Percentiles rank a stretch among this genome's conserved stretches.
phyloP scores from a whole-genome alignment of 2,113 vertebrate species.

The Penelope pileata region DNA sequence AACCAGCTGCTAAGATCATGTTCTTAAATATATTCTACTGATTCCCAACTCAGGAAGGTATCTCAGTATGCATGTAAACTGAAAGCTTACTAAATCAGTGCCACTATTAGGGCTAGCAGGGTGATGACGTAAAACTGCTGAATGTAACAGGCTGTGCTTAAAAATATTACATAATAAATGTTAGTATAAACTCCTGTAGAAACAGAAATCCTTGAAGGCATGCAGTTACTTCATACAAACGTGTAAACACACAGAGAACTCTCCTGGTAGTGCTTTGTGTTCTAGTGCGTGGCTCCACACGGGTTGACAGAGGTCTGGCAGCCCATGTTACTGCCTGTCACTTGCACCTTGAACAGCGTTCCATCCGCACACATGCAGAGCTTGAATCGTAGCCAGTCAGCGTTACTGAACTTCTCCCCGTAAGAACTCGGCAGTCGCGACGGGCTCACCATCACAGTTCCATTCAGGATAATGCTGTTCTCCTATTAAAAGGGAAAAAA shows the following conservation, averaged over 20 bases:
- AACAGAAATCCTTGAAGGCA: conserved; percentile 63
- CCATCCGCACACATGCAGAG: conserved; percentile 96
- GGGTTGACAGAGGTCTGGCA: conserved; percentile 93
- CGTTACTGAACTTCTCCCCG: conserved; percentile 78
- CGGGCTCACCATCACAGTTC: conserved; percentile 90
- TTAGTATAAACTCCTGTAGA: conserved; percentile 56
- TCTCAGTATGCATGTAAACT: background rate
- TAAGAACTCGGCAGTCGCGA: conserved; percentile 85
- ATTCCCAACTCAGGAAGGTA: background rate
- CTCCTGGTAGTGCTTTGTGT: background rate
- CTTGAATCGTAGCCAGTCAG: conserved; percentile 91
- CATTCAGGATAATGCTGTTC: conserved; percentile 94
- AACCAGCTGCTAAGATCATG: background rate
- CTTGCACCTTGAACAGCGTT: conserved; percentile 92
- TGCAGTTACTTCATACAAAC: conserved; percentile 37
- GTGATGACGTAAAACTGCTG: background rate
- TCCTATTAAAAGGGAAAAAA: conserved; percentile 75
- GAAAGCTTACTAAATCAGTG: background rate
- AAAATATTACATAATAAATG: conserved; percentile 9
- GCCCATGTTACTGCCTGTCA: conserved; percentile 91
- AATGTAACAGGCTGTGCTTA: background rate
- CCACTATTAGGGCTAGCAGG: background rate
- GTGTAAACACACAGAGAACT: background rate
- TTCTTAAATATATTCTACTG: background rate
- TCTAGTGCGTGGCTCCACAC: conserved; percentile 81